Evolutionary conservation across 1,140 invertebrate genomes (phyloP).

Genomic region (Brachionus paranguensis): DNA sequence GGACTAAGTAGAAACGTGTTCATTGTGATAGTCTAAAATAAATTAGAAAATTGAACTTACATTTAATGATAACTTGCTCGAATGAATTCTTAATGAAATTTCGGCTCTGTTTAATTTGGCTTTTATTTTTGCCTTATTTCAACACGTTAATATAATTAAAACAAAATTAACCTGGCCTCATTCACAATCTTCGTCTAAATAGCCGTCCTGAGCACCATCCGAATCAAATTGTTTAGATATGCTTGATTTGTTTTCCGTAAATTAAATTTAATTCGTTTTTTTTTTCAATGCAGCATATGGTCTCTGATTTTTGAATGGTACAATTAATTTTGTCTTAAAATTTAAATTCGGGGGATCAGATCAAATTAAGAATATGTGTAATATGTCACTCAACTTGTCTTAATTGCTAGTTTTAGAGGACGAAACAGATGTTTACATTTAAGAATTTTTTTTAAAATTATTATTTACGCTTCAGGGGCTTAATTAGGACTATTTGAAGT

Average conservation of each 20-base stretch:
- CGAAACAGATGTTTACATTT: no score
- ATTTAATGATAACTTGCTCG: background rate
- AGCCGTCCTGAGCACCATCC: background rate
- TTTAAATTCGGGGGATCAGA: background rate
- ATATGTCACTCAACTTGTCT: background rate
- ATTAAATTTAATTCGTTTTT: background rate
- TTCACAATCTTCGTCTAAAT: background rate
- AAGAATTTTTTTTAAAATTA: no score
- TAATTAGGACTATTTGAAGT: no score
- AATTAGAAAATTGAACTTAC: background rate
- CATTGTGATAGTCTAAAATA: background rate
- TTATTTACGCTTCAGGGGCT: no score
- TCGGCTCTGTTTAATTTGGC: background rate
- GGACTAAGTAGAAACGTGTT: background rate
- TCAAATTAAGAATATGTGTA: background rate
- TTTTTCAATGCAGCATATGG: background rate
- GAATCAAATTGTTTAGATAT: background rate
- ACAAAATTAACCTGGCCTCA: background rate
- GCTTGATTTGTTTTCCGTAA: background rate
- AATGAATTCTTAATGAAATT: background rate
- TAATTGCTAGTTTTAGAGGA: background rate
- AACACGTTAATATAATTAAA: conserved; percentile 2
- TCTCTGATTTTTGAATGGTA: background rate
- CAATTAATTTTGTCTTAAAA: background rate
- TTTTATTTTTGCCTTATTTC: background rate